Percentiles rank a stretch among this genome's conserved stretches.
Evolutionary conservation across 2,888 invertebrate species (phyloP).

Genomic region (Phortica magna): DNA sequence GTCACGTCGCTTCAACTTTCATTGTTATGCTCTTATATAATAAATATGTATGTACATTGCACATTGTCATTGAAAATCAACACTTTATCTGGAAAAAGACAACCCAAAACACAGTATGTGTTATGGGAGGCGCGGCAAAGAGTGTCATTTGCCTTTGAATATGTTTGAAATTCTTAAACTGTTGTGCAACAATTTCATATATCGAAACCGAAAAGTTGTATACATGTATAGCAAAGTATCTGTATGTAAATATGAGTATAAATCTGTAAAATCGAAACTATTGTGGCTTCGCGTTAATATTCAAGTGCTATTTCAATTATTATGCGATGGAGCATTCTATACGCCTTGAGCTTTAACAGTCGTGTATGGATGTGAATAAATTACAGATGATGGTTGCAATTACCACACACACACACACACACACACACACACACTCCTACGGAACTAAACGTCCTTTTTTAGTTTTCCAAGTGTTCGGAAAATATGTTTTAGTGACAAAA

Average conservation of each 20-base stretch:
- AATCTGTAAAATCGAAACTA: no score
- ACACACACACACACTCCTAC: not conserved
- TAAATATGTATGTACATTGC: conserved; percentile 59
- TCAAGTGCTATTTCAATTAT: conserved; percentile 6
- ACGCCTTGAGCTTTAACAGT: conserved; percentile 3
- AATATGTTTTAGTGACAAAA: not conserved
- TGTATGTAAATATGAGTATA: no score
- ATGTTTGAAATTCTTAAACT: not conserved
- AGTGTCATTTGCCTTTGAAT: conserved; percentile 3
- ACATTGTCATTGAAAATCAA: not conserved
- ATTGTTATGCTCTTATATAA: conserved; percentile 26
- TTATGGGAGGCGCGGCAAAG: not conserved
- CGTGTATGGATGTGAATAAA: conserved; percentile 21
- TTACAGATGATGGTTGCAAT: conserved; percentile 15
- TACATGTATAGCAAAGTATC: no score
- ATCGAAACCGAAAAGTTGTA: no score
- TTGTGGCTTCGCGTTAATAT: not conserved
- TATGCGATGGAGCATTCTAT: conserved; percentile 18
- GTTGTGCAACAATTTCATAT: not conserved
- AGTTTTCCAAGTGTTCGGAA: not conserved
- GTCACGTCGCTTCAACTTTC: no score
- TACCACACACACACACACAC: no score
- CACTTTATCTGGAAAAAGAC: not conserved
- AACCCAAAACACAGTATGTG: not conserved
- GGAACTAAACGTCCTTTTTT: not conserved